phyloP scores from a whole-genome alignment of 1,140 invertebrate species.

The Drosophila baimaii region DNA sequence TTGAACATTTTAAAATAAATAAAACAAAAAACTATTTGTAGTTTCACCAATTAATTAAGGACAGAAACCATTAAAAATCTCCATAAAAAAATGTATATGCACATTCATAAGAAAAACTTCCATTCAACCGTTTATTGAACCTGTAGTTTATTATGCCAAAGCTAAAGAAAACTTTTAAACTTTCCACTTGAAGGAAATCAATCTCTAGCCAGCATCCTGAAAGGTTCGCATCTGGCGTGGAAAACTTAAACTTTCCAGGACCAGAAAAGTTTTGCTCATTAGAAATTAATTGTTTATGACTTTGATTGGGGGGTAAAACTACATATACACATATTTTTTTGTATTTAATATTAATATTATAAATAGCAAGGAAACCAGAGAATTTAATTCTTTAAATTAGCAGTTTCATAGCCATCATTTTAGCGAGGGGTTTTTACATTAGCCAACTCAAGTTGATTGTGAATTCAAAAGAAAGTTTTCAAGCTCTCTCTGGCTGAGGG shows the following conservation, averaged over 20 bases:
- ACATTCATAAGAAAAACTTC: neutral
- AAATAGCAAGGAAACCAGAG: neutral
- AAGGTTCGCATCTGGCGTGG: conserved; percentile 1
- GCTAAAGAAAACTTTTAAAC: conserved; percentile 1
- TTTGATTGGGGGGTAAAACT: neutral
- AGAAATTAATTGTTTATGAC: conserved; percentile 14
- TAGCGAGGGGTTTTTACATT: neutral
- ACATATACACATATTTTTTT: neutral
- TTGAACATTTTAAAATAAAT: no score
- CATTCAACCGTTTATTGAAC: no score
- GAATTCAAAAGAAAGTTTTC: neutral
- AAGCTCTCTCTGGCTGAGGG: neutral
- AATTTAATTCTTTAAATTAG: neutral
- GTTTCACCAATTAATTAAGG: neutral
- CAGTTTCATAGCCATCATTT: neutral
- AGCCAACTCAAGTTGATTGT: neutral
- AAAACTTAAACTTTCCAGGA: neutral
- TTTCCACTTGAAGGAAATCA: conserved; percentile 16
- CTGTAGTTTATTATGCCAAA: neutral
- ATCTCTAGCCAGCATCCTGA: neutral
- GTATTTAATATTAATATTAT: conserved; percentile 1
- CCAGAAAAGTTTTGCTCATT: neutral
- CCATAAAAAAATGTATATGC: neutral
- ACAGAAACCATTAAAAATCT: neutral
- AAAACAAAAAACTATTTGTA: no score